A percentile compares a stretch with the other conserved stretches of the same genome.
These are phyloP conservation scores for Choloepus hoffmanni DNA, from an alignment of 2,113 vertebrate genomes.

Conservation along the genomic window DNA sequence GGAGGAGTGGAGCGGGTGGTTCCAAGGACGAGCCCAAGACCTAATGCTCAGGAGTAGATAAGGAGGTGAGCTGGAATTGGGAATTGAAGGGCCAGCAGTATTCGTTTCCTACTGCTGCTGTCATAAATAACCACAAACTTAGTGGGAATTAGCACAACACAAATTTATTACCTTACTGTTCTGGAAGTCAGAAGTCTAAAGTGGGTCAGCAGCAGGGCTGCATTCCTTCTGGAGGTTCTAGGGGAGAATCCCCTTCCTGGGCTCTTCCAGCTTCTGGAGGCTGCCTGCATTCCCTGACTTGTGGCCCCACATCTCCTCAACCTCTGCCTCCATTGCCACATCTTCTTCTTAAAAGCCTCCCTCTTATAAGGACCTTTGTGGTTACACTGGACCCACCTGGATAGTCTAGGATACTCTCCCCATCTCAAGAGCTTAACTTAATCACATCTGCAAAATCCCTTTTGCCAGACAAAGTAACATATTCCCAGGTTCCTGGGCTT, in stretches of 20 bases:
- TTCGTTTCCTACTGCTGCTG: not conserved
- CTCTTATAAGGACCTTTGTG: not conserved
- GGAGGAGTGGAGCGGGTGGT: not conserved
- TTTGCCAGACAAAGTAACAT: not conserved
- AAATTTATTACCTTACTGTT: not conserved
- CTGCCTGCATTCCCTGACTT: not conserved
- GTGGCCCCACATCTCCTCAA: not conserved
- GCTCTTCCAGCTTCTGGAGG: not conserved
- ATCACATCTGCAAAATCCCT: not conserved
- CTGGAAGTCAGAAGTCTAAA: too few species aligned
- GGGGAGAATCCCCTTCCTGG: not conserved
- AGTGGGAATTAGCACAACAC: not conserved
- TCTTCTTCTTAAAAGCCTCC: not conserved
- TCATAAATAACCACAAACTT: not conserved
- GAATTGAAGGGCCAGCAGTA: accelerated
- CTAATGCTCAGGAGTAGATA: not conserved
- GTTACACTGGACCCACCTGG: not conserved
- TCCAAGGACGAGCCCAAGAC: not conserved
- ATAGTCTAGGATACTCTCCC: not conserved
- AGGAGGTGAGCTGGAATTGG: not conserved
- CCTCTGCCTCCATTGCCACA: too few species aligned
- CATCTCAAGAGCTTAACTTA: not conserved
- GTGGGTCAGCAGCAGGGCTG: too few species aligned
- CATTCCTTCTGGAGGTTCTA: not conserved
- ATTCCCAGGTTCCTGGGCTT: not conserved